phyloP scores from a whole-genome alignment of 23 tunicate species.

The Phallusia fumigata region DNA sequence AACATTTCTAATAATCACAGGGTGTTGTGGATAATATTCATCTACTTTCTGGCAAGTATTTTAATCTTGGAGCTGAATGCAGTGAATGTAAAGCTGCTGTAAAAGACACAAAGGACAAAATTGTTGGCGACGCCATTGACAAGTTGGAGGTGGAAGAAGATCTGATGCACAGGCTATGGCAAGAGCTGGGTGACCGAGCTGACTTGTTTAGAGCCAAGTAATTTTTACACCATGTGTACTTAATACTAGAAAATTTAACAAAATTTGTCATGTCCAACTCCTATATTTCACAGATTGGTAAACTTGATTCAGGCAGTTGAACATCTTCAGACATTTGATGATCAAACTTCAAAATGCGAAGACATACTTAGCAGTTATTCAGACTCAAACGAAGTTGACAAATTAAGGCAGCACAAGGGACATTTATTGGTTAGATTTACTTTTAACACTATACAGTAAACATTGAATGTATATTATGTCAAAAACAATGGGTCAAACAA shows the following conservation, averaged over 20 bases:
- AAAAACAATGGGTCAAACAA: too few species aligned
- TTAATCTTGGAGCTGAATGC: constrained; percentile 37
- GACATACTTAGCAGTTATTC: constrained; percentile 9
- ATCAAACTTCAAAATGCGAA: constrained; percentile 6
- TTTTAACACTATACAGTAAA: too few species aligned
- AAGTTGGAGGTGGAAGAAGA: constrained; percentile 25
- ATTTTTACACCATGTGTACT: neutral
- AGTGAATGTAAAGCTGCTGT: constrained; percentile 3
- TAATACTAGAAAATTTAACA: neutral
- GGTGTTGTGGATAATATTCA: constrained; percentile 30
- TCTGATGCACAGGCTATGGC: constrained; percentile 22
- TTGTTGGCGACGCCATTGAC: neutral
- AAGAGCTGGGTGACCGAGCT: constrained; percentile 2
- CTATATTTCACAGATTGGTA: neutral
- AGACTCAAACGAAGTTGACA: neutral
- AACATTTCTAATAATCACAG: too few species aligned
- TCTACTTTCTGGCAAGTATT: constrained; percentile 36
- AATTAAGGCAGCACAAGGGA: neutral
- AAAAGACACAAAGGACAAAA: neutral
- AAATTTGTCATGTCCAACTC: neutral
- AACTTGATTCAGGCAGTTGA: constrained; percentile 14
- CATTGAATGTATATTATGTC: too few species aligned
- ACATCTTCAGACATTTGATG: neutral
- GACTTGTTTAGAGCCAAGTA: constrained; percentile 2
- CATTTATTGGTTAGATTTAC: neutral